Conservation (phyloP, 2,113 vertebrate genomes). For the Genyomyrus donnyi region DNA sequence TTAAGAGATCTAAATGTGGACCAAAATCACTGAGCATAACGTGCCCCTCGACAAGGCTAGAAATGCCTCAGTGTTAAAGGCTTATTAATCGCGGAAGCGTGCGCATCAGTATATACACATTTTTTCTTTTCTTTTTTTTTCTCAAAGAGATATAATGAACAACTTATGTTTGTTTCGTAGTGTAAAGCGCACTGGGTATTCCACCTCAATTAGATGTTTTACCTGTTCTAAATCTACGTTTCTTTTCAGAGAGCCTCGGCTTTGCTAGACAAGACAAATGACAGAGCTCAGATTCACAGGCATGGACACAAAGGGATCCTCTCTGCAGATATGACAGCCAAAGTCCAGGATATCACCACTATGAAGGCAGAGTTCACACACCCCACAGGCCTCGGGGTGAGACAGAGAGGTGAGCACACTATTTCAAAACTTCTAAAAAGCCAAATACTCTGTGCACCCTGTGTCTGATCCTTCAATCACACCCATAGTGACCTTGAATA, state of each 20-base stretch:
- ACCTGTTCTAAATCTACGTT: not conserved
- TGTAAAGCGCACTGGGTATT: not conserved
- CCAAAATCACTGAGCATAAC: not conserved
- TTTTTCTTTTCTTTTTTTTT: not conserved
- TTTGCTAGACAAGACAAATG: constrained; percentile 23
- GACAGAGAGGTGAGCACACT: constrained; percentile 41
- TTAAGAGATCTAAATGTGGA: not conserved
- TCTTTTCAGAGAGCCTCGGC: constrained; percentile 39
- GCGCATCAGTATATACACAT: not conserved
- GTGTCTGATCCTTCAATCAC: not conserved
- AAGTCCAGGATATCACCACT: constrained; percentile 44
- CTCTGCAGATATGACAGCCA: constrained; percentile 30
- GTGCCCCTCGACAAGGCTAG: not conserved
- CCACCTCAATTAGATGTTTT: not conserved
- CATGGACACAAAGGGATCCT: constrained; percentile 47
- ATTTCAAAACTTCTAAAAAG: not conserved
- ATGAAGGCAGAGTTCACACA: constrained; percentile 30
- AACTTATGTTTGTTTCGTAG: not conserved
- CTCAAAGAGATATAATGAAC: not conserved
- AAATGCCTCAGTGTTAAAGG: not conserved
- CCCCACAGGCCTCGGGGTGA: constrained; percentile 36
- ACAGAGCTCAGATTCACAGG: constrained; percentile 27
- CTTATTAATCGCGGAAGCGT: not conserved
- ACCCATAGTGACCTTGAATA: not conserved
- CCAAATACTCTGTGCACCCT: not conserved